These are phyloP conservation scores for Dendropsophus ebraccatus DNA, from an alignment of 2,113 vertebrate genomes.

Conservation along the genomic window DNA sequence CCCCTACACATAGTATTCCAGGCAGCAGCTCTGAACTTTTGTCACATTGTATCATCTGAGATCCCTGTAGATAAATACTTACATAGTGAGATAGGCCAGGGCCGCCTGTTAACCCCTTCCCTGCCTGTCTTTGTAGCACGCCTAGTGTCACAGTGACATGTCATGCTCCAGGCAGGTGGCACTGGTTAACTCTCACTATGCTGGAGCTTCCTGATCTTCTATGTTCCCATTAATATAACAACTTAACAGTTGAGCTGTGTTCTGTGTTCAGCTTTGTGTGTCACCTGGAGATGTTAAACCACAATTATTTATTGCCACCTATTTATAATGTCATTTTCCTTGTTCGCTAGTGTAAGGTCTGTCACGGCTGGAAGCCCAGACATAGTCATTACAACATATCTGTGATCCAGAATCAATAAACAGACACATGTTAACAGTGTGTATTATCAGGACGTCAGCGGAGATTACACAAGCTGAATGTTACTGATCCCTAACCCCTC, in stretches of 20 bases:
- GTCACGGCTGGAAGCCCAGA: background rate
- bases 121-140: background rate
- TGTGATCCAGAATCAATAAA: background rate
- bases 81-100: background rate
- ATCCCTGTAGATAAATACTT: background rate
- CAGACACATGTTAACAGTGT: background rate
- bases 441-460: background rate
- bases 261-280: background rate
- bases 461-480: too few species aligned
- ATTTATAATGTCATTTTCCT: background rate
- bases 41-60: constrained; percentile 4
- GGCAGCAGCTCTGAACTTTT: background rate
- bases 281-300: background rate
- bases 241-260: background rate
- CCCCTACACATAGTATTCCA: too few species aligned
- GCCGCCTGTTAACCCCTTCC: background rate
- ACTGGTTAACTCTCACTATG: background rate
- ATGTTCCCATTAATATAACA: background rate
- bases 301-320: background rate
- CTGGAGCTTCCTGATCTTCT: background rate
- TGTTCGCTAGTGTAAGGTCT: background rate
- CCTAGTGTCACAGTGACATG: constrained; percentile 3
- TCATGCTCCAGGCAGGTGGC: background rate
- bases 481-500: too few species aligned
- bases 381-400: background rate